Evolutionary conservation across 1,140 invertebrate genomes (phyloP), one percentile per base, ranked within the genome.

Genomic region (Ganaspis sp.): DNA sequence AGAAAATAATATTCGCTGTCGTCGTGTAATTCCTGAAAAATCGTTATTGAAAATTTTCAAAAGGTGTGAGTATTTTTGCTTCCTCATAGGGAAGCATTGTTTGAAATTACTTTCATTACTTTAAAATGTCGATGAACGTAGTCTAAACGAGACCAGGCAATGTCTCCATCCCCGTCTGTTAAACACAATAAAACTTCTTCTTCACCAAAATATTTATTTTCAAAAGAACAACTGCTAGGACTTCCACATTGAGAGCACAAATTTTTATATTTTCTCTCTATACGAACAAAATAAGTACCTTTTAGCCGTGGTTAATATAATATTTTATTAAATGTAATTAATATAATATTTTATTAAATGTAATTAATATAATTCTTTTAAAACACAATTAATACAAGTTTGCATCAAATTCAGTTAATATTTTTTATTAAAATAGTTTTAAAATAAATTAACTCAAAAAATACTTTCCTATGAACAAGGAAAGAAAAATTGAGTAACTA

Each of bases 141-240:
- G 72, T 94, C 93, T 1, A 94, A 88, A 76, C 95, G 94, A 0
- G 95, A 93, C 94, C 97, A 98, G 29, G 95, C 95, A 11, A 97
- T 92, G 82, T 97, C 95, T 0, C 96, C 97, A 4, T 91, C 91
- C 19, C 94, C 94, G 78, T 95, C 94, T 15, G 94, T 93, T 11
- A 98, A 88, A 85, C 97, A 98, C 21, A 94, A 90, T 1, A 98
- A 90, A 0, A 96, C 94, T 8, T 97, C 97, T 64, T 94, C 92
- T 70, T 94, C 92, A 1, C 97, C 97, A 92, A 95, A 95, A 90
- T 96, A 97, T 74, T 94, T 94, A 87, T 98, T 97, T 29, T 90
- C 91, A 0, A 90, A 87, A 17, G 94, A 94, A 84, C 96, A 97
- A n/a, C 83, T 88, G 6, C 83, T 75, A 0, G 93, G 92, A 86